These are phyloP conservation scores for Sebastes alutus DNA, from an alignment of 2,797 vertebrate genomes.

Conservation along the genomic window DNA sequence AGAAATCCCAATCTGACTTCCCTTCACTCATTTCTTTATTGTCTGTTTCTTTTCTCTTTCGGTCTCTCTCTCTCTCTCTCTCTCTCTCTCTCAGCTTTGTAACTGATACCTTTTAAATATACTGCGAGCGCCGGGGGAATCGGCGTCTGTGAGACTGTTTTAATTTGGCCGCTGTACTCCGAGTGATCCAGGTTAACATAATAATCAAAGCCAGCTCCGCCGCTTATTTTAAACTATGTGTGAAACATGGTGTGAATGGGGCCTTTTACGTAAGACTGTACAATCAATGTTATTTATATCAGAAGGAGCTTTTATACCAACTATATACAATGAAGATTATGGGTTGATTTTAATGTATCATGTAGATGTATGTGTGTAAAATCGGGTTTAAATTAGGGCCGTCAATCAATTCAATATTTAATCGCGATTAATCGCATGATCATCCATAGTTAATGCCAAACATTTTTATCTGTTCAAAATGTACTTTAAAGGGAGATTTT, in stretches of 20 bases:
- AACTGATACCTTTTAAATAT: conserved; percentile 76
- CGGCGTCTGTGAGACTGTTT: conserved; percentile 70
- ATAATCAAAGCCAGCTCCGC: conserved; percentile 75
- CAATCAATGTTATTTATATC: conserved; percentile 19
- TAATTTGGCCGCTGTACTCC: conserved; percentile 70
- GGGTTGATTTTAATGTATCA: background rate
- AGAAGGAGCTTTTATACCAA: background rate
- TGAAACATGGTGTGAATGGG: conserved; percentile 73
- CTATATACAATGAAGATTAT: background rate
- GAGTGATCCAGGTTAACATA: conserved; percentile 79
- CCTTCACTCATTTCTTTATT: conserved; percentile 21
- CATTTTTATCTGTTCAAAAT: too few relatives aligned
- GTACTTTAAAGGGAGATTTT: too few relatives aligned
- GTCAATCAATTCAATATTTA: too few relatives aligned
- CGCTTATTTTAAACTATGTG: conserved; percentile 65
- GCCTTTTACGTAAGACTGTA: conserved; percentile 43
- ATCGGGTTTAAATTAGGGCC: background rate
- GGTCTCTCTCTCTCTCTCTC: background rate
- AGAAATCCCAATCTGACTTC: conserved; percentile 6
- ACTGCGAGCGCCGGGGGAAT: conserved; percentile 61
- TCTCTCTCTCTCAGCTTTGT: conserved; percentile 53
- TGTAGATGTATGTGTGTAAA: background rate
- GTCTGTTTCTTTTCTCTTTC: conserved; percentile 28
- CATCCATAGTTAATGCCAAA: too few relatives aligned
- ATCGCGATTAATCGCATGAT: too few relatives aligned